Percentiles rank a stretch among this genome's conserved stretches.
phyloP scores from a whole-genome alignment of 2,113 vertebrate genomes.

The Rissa tridactyla region DNA sequence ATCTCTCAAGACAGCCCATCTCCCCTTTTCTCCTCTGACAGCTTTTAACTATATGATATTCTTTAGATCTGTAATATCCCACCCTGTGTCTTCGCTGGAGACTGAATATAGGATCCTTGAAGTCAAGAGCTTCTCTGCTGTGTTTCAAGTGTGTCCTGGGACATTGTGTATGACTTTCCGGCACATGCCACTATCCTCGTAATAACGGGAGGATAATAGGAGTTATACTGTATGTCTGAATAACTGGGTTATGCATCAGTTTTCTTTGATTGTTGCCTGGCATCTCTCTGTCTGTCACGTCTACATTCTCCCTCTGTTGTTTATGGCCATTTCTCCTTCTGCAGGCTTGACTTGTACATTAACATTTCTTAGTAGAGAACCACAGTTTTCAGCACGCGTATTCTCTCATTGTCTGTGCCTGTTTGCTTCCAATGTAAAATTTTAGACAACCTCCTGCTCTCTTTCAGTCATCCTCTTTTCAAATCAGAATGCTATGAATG shows the following conservation, averaged over 20 bases:
- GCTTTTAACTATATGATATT: slow-evolving; percentile 61
- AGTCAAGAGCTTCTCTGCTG: slow-evolving; percentile 63
- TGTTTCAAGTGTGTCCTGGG: slow-evolving; percentile 67
- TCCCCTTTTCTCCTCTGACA: slow-evolving; percentile 57
- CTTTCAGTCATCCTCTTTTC: slow-evolving; percentile 26
- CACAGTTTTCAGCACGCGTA: slow-evolving; percentile 6
- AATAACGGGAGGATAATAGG: slow-evolving; percentile 52
- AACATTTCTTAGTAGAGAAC: slow-evolving; percentile 37
- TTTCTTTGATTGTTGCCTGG: slow-evolving; percentile 53
- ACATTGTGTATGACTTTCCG: slow-evolving; percentile 35
- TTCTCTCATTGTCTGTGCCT: slow-evolving; percentile 26
- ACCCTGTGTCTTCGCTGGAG: slow-evolving; percentile 58
- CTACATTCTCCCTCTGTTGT: slow-evolving; percentile 51
- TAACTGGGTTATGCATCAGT: slow-evolving; percentile 47
- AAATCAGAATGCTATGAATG: slow-evolving; percentile 13
- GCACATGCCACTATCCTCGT: slow-evolving; percentile 41
- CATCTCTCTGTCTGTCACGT: slow-evolving; percentile 41
- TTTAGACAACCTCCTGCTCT: slow-evolving; percentile 29
- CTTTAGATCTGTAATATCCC: slow-evolving; percentile 63
- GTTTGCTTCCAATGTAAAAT: slow-evolving; percentile 34
- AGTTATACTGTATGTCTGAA: slow-evolving; percentile 42
- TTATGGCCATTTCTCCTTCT: slow-evolving; percentile 19
- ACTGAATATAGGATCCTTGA: slow-evolving; percentile 51
- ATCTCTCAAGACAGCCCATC: slow-evolving; percentile 52
- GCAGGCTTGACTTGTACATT: slow-evolving; percentile 1